Conservation (phyloP, 2,888 invertebrate species). For the Coleophora deauratella region DNA sequence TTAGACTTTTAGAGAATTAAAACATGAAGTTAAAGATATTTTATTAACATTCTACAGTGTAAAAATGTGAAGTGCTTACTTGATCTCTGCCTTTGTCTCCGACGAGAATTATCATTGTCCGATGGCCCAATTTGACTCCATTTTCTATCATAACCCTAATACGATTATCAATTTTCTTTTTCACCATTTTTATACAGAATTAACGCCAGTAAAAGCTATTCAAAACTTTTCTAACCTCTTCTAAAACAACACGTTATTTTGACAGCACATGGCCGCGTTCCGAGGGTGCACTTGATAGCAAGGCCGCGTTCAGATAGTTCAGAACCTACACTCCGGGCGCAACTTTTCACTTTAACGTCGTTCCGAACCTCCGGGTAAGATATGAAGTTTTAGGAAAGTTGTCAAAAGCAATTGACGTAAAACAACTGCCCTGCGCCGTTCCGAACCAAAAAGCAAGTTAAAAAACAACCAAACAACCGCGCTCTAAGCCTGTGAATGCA, state of each 20-base stretch:
- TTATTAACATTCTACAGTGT: neutral
- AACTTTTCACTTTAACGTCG: no score
- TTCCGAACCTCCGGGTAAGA: no score
- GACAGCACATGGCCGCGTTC: slow-evolving; percentile 3
- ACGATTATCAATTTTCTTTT: slow-evolving; percentile 97
- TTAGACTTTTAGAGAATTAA: neutral
- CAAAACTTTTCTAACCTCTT: slow-evolving; percentile 22
- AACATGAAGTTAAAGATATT: neutral
- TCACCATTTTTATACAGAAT: slow-evolving; percentile 78
- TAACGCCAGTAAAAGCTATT: slow-evolving; percentile 1
- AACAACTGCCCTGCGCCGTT: no score
- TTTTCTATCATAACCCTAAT: slow-evolving; percentile 97
- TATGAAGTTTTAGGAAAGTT: no score
- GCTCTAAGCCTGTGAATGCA: no score
- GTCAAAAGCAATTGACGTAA: no score
- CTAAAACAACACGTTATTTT: slow-evolving; percentile 22
- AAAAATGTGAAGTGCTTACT: slow-evolving; percentile 60
- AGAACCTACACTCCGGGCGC: no score
- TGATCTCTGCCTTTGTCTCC: slow-evolving; percentile 98
- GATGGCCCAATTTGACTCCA: slow-evolving; percentile 91
- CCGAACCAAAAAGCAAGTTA: no score
- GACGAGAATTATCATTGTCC: slow-evolving; percentile 95
- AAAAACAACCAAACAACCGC: no score
- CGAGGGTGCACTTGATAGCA: neutral
- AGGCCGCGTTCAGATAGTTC: no score